These are phyloP conservation scores for Ptychobarbus kaznakovi DNA, from an alignment of 2,797 vertebrate genomes.

Conservation along the genomic window DNA sequence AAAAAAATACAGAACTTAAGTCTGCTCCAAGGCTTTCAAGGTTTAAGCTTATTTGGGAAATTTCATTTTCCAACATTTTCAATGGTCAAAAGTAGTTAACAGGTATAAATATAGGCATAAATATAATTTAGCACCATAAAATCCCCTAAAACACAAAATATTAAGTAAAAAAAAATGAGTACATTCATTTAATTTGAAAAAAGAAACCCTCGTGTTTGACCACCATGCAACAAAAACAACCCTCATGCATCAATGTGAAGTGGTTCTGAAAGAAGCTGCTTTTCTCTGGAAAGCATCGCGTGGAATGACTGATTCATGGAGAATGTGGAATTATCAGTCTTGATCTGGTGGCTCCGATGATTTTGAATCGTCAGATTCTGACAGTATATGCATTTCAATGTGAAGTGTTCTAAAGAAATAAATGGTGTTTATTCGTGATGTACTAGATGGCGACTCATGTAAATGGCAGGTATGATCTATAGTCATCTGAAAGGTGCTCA, in stretches of 20 bases:
- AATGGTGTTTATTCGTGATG: not conserved
- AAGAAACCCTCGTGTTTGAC: not conserved
- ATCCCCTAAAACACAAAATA: not conserved
- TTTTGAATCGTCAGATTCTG: not conserved
- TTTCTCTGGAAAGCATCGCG: not conserved
- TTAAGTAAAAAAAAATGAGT: not conserved
- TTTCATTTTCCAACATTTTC: too few relatives aligned
- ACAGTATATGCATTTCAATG: not conserved
- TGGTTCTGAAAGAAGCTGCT: not conserved
- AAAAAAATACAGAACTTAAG: not conserved
- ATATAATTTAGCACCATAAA: not conserved
- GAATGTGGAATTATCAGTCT: not conserved
- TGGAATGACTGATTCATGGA: not conserved
- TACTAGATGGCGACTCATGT: not conserved
- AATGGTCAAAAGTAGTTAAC: not conserved
- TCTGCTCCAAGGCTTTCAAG: not conserved
- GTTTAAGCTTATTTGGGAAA: not conserved
- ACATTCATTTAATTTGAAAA: too few relatives aligned
- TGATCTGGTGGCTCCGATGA: not conserved
- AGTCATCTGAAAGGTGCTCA: constrained; percentile 39
- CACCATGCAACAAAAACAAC: not conserved
- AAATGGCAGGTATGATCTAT: not conserved
- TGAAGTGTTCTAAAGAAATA: not conserved
- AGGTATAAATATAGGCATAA: not conserved
- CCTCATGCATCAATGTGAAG: not conserved